phyloP scores from a whole-genome alignment of 2,888 invertebrate species.

The Melanostoma mellinum region DNA sequence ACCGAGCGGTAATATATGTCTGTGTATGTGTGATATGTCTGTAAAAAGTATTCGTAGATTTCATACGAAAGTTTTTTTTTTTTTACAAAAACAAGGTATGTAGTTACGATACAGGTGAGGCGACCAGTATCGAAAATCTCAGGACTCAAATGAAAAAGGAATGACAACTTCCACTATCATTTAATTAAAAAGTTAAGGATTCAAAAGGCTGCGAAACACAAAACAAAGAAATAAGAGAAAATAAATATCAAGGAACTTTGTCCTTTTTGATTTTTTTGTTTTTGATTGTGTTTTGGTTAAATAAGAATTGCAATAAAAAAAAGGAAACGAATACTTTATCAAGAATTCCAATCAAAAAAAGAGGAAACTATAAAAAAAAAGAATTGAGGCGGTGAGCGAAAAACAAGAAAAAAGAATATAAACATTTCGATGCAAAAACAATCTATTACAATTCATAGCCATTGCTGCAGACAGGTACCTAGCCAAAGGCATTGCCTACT shows the following conservation, averaged over 20 bases:
- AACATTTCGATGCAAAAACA: constrained; percentile 41
- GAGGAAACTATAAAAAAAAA: constrained; percentile 50
- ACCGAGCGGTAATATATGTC: too few species aligned
- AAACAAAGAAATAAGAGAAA: not conserved
- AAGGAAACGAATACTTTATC: constrained; percentile 51
- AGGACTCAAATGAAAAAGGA: not conserved
- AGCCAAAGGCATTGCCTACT: constrained; percentile 39
- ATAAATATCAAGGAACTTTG: constrained; percentile 1
- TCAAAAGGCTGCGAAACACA: constrained; percentile 21
- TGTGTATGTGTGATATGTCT: too few species aligned
- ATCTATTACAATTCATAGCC: constrained; percentile 44
- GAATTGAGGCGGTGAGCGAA: constrained; percentile 44
- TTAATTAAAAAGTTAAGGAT: constrained; percentile 42
- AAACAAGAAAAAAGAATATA: constrained; percentile 19
- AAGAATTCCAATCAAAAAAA: constrained; percentile 63
- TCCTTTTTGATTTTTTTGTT: constrained; percentile 36
- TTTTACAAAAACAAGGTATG: too few species aligned
- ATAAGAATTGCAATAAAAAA: constrained; percentile 6
- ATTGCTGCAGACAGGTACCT: constrained; percentile 56
- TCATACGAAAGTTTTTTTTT: too few species aligned
- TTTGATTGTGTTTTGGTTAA: constrained; percentile 15
- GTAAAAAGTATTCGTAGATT: too few species aligned
- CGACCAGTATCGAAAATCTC: too few species aligned
- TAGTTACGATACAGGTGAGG: too few species aligned
- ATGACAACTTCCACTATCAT: constrained; percentile 31